Conservation (phyloP, 23 tunicate genomes). For the Phallusia fumigata region DNA sequence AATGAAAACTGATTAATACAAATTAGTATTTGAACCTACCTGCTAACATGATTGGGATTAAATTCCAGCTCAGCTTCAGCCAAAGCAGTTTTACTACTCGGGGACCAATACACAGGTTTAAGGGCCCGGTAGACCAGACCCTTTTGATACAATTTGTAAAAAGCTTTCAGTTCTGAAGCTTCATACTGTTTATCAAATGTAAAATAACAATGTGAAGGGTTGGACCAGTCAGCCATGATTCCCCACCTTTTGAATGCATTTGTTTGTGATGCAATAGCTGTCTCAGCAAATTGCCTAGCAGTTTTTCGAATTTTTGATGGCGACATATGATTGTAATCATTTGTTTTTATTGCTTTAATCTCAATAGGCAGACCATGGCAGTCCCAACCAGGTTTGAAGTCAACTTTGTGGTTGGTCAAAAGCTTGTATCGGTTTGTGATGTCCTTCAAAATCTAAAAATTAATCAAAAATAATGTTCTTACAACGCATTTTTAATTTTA, state of each 20-base stretch:
- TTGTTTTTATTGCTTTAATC: slow-evolving; percentile 71
- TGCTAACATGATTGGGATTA: slow-evolving; percentile 73
- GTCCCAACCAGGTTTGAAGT: slow-evolving; percentile 94
- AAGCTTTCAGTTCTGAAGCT: slow-evolving; percentile 49
- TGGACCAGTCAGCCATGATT: slow-evolving; percentile 74
- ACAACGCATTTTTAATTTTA: too few species aligned
- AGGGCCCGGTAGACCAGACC: slow-evolving; percentile 66
- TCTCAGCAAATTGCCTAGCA: slow-evolving; percentile 64
- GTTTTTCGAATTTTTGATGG: slow-evolving; percentile 49
- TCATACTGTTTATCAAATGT: slow-evolving; percentile 71
- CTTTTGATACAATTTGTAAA: slow-evolving; percentile 66
- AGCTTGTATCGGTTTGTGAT: slow-evolving; percentile 78
- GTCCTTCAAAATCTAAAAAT: slow-evolving; percentile 76
- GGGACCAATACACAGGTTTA: slow-evolving; percentile 96
- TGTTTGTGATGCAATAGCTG: slow-evolving; percentile 40
- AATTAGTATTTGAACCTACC: slow-evolving; percentile 32
- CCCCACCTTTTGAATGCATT: slow-evolving; percentile 79
- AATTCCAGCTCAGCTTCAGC: slow-evolving; percentile 91
- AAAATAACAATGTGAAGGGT: slow-evolving; percentile 55
- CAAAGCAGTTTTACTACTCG: slow-evolving; percentile 80
- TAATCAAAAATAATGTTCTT: not conserved
- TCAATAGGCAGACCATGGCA: slow-evolving; percentile 95
- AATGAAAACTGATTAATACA: too few species aligned
- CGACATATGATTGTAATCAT: slow-evolving; percentile 15
- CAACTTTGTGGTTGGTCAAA: slow-evolving; percentile 51